Evolutionary conservation across 2,113 vertebrate species (phyloP), one percentile per base, ranked within the genome.

Genomic region (Quiscalus mexicanus): DNA sequence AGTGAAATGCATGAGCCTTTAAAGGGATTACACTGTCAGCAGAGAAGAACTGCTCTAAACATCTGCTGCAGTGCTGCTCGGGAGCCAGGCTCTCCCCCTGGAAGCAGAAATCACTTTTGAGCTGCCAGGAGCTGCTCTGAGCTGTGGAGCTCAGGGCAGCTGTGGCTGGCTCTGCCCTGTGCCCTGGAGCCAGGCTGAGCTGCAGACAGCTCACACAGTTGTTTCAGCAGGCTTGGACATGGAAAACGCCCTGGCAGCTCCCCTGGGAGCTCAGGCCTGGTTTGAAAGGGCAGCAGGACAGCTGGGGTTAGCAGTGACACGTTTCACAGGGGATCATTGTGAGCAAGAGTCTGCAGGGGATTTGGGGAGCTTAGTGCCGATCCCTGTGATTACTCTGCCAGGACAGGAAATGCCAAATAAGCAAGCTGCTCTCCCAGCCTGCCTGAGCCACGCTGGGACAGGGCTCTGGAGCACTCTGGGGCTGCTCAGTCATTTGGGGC

Each of bases 361-460:
- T 96, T 96, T 95, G 78, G 92, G 90, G 79, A 93, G 95, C 90
- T 97, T 95, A 97, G 33, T 35, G n/a, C 16, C 93, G 96, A 95
- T 97, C 95, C 95, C 12, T 74, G 85, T 41, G 93, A 95, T 96
- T 94, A 90, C 79, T 94, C 35, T 80, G 82, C 52, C 8, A 75
- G 90, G 79, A 83, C 95, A 90, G 95, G 93, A 97, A 96, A 81
- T 90, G 90, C 90, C 92, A 84, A 90, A 95, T 89, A 75, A 96
- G 95, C 95, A 35, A 5, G 52, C 85, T 81, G 20, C 78, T 49
- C 75, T 60, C 35, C 39, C 39, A 37, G 95, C 53, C 89, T 62
- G 50, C 58, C 68, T 69, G 65, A 49, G 47, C 24, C 67, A 11
- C 70, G 5, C 44, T 6, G 42, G 14, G 33, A 12, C 45, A 14